Base-by-base conservation (phyloP, 53 echinoderm and acorn worm genomes). In the Astropecten irregularis region DNA sequence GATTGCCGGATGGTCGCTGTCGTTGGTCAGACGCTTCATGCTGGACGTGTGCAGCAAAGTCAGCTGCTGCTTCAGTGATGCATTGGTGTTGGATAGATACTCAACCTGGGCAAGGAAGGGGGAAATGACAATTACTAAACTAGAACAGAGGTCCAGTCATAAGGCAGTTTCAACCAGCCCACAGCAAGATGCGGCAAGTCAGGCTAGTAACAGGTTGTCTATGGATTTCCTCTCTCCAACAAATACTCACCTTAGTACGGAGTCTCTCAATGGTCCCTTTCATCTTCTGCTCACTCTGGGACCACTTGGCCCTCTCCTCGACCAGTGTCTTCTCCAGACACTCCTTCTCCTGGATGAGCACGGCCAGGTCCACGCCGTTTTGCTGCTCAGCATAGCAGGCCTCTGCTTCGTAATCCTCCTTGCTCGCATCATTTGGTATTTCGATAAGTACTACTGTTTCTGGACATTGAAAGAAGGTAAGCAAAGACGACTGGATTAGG, bases 361-460 rank as follows among this genome's bases (percentile, higher is more conserved):
- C 18, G 14, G 55, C 9, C 32, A 38, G 21, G 61, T 22, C 30
- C n/a, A n/a, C n/a, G n/a, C n/a, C n/a, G n/a, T n/a, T n/a, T n/a
- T n/a, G n/a, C 20, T 70, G 70, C 70, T 56, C 73, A 3, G 73
- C 26, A 30, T 34, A 55, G 54, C 77, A 59, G 11, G 47, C n/a
- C 21, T 29, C 61, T 26, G 13, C 33, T 6, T 47, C 79, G 1
- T 32, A 4, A 33, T 29, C 49, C 34, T 37, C 49, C 29, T 46
- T 56, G 29, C 22, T 48, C 5, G 20, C 62, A 0, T 69, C 40
- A 30, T 53, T 66, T 9, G 74, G 51, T 18, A 66, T 65, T 14
- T 85, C 86, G 39, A 74, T 76, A 13, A 85, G 53, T 16, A 85
- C 86, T 5, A 85, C 71, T 22, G 86, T 73, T 63, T 65, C 65